A percentile compares a stretch with the other conserved stretches of the same genome.
Evolutionary conservation across 1,140 invertebrate genomes (phyloP).

Genomic region (Brachionus rubens): DNA sequence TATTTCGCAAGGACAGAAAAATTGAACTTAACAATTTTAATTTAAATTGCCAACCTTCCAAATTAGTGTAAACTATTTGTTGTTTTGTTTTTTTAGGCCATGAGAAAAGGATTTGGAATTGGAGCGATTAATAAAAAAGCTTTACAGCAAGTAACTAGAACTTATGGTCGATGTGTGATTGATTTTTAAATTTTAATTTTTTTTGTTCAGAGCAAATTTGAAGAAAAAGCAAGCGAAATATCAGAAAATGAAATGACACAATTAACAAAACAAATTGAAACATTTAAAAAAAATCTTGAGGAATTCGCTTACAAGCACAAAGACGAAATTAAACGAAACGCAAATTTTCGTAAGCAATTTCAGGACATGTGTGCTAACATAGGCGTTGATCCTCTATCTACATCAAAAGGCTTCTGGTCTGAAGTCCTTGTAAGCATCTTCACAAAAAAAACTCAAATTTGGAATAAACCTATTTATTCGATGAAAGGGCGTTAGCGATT

Average conservation of each 20-base stretch:
- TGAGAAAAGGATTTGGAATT: slow-evolving; percentile 35
- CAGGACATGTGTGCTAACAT: slow-evolving; percentile 99
- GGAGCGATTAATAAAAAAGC: slow-evolving; percentile 43
- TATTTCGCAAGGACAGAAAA: no score
- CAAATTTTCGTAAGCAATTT: slow-evolving; percentile 89
- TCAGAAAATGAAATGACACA: slow-evolving; percentile 54
- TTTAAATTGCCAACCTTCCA: no score
- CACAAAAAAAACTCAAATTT: background rate
- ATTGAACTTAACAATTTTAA: no score
- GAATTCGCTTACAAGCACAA: slow-evolving; percentile 90
- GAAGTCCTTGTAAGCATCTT: slow-evolving; percentile 73
- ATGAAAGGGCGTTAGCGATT: slow-evolving; percentile 81
- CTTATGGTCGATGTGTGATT: background rate
- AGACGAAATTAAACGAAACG: slow-evolving; percentile 77
- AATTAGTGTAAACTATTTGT: no score
- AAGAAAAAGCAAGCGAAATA: slow-evolving; percentile 32
- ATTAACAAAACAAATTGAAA: slow-evolving; percentile 88
- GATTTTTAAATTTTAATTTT: background rate
- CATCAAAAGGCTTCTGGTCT: slow-evolving; percentile 84
- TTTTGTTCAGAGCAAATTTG: slow-evolving; percentile 11
- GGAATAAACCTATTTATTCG: background rate
- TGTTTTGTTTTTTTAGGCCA: no score
- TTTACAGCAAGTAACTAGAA: slow-evolving; percentile 25
- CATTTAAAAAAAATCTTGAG: slow-evolving; percentile 86
- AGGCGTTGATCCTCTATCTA: slow-evolving; percentile 82